Evolutionary conservation across 2,113 vertebrate species (phyloP).

Genomic region (Phalacrocorax pelagicus): DNA sequence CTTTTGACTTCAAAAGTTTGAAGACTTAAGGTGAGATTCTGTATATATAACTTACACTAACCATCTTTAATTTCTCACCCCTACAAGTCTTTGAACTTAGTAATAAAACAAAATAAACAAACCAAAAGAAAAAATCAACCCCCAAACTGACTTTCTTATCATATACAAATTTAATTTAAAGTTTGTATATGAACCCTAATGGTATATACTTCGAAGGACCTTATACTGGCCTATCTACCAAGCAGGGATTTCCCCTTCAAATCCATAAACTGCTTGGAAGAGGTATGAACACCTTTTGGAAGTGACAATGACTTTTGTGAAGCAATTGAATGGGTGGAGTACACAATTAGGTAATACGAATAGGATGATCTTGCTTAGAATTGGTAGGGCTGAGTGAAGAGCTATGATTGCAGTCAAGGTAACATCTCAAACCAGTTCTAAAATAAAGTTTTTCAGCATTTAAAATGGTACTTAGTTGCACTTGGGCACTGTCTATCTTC

Average conservation of each 20-base stretch:
- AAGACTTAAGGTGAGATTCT: not conserved
- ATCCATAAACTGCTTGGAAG: not conserved
- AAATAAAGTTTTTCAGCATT: not conserved
- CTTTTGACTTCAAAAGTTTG: not conserved
- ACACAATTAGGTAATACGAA: not conserved
- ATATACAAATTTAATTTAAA: not conserved
- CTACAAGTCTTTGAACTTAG: not conserved
- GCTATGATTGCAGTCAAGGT: not conserved
- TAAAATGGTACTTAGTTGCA: not conserved
- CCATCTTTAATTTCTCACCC: not conserved
- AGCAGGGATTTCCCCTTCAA: not conserved
- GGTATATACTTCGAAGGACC: not conserved
- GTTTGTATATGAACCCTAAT: not conserved
- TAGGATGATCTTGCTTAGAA: not conserved
- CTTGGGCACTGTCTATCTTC: not conserved
- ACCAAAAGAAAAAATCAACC: not conserved
- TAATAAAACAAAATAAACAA: not conserved
- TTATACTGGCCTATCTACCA: not conserved
- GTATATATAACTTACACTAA: not conserved
- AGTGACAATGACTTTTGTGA: not conserved
- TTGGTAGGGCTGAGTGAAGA: not conserved
- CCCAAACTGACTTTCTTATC: not conserved
- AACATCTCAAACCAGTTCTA: not conserved
- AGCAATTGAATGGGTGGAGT: not conserved
- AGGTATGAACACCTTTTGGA: not conserved